Base-by-base conservation (phyloP, 2,113 vertebrate genomes). In the Ramphastos sulfuratus region DNA sequence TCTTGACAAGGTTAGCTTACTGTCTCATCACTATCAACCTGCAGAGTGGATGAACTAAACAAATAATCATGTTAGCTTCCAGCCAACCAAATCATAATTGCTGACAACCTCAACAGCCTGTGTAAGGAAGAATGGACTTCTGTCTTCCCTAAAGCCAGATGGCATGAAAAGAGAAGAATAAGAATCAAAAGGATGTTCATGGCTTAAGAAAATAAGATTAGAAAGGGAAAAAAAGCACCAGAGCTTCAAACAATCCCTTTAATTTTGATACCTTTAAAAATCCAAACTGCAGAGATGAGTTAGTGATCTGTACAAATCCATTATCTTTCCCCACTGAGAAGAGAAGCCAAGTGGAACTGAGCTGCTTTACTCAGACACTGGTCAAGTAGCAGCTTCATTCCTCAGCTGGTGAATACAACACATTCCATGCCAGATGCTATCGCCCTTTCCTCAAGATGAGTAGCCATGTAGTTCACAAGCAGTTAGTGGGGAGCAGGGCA, bases 291-390 rank as follows among this genome's bases (percentile, higher is more conserved):
- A 79, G 88, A 91, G 85, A 98, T 96, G 96, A 89, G 87, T 95
- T 96, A 93, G 93, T 92, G 94, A 97, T 91, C 61, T 97, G 94
- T 94, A 95, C 97, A 98, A 98, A 98, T 94, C 81, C 96, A 94
- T 87, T 95, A 95, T 98, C 96, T 97, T 96, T 96, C 97, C 95
- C 59, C 94, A 97, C 78, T 69, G 86, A 87, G 73, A 93, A 96
- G 92, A 97, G 97, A 97, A 97, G 92, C 72, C 56, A 91, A 94
- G 92, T 81, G 92, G 91, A 96, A 96, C 91, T 91, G 96, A 96
- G 94, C 89, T 87, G 86, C 58, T 90, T 96, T 83, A 94, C 87
- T 88, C 87, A 84, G 85, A 79, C 0, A 0, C 37, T 82, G 94
- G 96, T 93, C 93, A 90, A 96, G 86, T n/a, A 91, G 90, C 66